Conservation (phyloP, 2,888 invertebrate species). For the Melitaea athalia region DNA sequence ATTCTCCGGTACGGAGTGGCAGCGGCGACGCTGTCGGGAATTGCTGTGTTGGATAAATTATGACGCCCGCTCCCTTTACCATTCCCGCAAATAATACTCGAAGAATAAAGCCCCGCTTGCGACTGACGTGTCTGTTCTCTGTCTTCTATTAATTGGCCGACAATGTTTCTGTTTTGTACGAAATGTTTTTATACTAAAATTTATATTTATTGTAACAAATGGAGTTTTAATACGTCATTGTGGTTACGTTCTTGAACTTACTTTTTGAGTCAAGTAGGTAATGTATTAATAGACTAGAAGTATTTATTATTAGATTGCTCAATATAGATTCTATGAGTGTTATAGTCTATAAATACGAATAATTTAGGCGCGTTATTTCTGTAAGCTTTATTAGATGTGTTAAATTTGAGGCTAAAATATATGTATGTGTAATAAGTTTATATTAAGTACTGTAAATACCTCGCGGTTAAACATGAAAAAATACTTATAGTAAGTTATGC, state of each 20-base stretch:
- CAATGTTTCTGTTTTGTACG: constrained; percentile 27
- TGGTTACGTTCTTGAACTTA: neutral
- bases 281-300: too few species aligned
- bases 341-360: too few species aligned
- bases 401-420: too few species aligned
- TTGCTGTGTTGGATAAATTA: constrained; percentile 75
- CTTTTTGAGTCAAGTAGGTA: neutral
- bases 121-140: constrained; percentile 59
- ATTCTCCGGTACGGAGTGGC: constrained; percentile 66
- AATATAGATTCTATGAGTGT: too few species aligned
- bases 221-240: neutral
- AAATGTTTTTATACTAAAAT: constrained; percentile 24
- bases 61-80: constrained; percentile 71
- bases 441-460: too few species aligned
- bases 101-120: constrained; percentile 59
- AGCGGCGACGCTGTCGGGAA: constrained; percentile 73
- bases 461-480: too few species aligned
- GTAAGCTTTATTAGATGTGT: too few species aligned
- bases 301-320: too few species aligned
- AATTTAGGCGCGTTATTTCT: too few species aligned
- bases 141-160: constrained; percentile 47
- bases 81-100: constrained; percentile 71
- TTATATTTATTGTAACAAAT: neutral
- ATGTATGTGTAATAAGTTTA: too few species aligned
- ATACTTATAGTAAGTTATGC: neutral